Evolutionary conservation across 2,797 vertebrate genomes (phyloP).

Genomic region (Somateria mollissima): DNA sequence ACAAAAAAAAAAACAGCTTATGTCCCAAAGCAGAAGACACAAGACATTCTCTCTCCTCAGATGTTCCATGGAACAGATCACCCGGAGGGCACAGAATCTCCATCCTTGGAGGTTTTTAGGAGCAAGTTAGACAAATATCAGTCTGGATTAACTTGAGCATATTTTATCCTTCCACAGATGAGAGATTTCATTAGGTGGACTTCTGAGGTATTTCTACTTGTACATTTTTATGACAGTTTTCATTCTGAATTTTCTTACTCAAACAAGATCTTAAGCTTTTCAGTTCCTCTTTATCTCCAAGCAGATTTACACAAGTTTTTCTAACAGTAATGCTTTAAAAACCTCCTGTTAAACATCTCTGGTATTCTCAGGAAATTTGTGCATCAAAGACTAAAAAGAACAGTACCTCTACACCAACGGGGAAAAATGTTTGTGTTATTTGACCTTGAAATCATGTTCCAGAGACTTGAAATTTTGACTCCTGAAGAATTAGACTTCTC

Average conservation of each 20-base stretch:
- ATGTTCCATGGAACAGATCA: background rate
- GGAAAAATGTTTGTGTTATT: background rate
- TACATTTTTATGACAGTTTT: slow-evolving; percentile 1
- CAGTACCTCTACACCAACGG: background rate
- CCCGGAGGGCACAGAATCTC: background rate
- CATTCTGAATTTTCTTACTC: slow-evolving; percentile 31
- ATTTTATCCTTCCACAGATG: background rate
- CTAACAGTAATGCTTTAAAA: background rate
- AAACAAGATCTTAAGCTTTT: slow-evolving; percentile 28
- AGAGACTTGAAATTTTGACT: background rate
- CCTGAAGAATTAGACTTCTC: background rate
- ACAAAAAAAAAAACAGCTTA: background rate
- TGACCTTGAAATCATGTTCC: background rate
- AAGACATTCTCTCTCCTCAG: background rate
- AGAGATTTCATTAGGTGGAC: slow-evolving; percentile 18
- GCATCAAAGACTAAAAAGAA: accelerated
- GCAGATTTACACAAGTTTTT: background rate
- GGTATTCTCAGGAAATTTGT: background rate
- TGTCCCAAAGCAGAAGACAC: background rate
- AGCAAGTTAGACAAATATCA: slow-evolving; percentile 26
- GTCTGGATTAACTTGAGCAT: background rate
- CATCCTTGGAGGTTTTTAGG: background rate
- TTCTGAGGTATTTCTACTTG: background rate
- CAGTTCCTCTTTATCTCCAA: background rate
- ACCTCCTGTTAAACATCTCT: background rate